phyloP scores from a whole-genome alignment of 2,797 vertebrate species.

The Amblyopsis hoosieri region DNA sequence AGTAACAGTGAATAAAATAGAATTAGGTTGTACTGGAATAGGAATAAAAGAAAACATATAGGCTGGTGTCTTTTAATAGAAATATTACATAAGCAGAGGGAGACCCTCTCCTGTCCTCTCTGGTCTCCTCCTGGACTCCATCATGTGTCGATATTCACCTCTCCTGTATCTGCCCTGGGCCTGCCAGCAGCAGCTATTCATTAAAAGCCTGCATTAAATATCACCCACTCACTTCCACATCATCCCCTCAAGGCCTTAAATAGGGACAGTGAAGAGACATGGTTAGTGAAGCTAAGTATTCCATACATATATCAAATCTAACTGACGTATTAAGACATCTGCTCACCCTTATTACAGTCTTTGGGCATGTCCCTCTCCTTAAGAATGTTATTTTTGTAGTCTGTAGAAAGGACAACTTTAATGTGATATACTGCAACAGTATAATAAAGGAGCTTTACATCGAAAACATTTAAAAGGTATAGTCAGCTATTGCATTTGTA shows the following conservation, averaged over 20 bases:
- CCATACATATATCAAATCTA: no score
- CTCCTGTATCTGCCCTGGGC: slow-evolving; percentile 79
- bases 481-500: no score
- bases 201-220: slow-evolving; percentile 1
- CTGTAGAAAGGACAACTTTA: slow-evolving; percentile 62
- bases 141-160: slow-evolving; percentile 13
- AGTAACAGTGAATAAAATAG: slow-evolving; percentile 41
- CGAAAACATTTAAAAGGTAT: background rate
- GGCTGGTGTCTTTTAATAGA: slow-evolving; percentile 34
- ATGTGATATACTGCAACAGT: slow-evolving; percentile 19
- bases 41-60: slow-evolving; percentile 11
- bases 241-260: slow-evolving; percentile 74
- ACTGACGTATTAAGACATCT: background rate
- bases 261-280: slow-evolving; percentile 7
- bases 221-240: slow-evolving; percentile 70
- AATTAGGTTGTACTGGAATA: slow-evolving; percentile 22
- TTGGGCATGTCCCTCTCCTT: slow-evolving; percentile 88
- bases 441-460: background rate
- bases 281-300: background rate
- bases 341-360: slow-evolving; percentile 90
- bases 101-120: slow-evolving; percentile 59
- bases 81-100: slow-evolving; percentile 64
- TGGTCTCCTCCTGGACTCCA: slow-evolving; percentile 36
- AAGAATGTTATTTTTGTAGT: slow-evolving; percentile 97
- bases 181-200: slow-evolving; percentile 84